Conservation (phyloP, 2,113 vertebrate species). For the Silurus glanis region DNA sequence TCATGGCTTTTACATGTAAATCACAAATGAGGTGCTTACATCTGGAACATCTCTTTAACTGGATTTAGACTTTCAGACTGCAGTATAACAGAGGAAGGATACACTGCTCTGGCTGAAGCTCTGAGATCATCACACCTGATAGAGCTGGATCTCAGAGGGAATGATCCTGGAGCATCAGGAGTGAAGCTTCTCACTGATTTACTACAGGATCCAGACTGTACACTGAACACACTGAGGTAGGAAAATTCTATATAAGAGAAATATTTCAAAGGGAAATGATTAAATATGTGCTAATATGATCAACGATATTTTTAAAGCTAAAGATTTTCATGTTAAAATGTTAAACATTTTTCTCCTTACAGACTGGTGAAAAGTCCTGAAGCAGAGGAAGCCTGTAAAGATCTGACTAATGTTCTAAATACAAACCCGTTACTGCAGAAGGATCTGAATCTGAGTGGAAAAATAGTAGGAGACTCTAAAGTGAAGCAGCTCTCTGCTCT, state of each 20-base stretch:
- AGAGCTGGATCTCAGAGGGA: constrained; percentile 15
- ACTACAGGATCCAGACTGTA: background rate
- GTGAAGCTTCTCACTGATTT: background rate
- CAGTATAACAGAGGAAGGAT: background rate
- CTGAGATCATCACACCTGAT: constrained; percentile 3
- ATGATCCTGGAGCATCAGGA: background rate
- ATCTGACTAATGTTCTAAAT: background rate
- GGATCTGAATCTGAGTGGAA: background rate
- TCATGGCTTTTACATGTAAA: background rate
- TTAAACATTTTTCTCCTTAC: background rate
- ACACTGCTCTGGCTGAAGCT: background rate
- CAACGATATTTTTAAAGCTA: no score
- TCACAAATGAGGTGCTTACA: background rate
- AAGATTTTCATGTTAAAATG: no score
- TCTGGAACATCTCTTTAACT: background rate
- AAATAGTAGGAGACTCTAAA: background rate
- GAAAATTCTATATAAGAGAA: background rate
- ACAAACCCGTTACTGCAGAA: background rate
- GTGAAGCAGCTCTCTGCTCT: background rate
- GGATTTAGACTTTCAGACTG: background rate
- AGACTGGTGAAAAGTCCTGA: background rate
- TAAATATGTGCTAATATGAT: no score
- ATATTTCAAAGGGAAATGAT: no score
- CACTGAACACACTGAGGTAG: background rate
- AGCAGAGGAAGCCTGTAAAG: background rate